These are phyloP conservation scores for Mya arenaria DNA, from an alignment of 1,140 invertebrate species.

Conservation along the genomic window DNA sequence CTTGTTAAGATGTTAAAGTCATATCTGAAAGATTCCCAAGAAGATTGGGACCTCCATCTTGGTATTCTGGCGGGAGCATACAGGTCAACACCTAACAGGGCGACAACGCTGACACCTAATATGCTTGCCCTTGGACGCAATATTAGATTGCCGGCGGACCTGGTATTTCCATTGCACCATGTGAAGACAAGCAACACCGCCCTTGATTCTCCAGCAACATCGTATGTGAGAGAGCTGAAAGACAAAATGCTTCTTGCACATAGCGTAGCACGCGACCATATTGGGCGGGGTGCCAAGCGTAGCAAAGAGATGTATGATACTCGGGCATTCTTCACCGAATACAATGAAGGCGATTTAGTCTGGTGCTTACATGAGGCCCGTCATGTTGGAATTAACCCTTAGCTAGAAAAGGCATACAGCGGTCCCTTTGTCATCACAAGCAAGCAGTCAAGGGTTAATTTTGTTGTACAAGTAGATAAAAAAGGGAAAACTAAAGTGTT, in stretches of 20 bases:
- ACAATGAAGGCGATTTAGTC: not conserved
- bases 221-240: not conserved
- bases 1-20: conserved; percentile 59
- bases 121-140: conserved; percentile 60
- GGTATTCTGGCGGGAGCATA: conserved; percentile 50
- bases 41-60: conserved; percentile 58
- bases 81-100: conserved; percentile 46
- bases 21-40: conserved; percentile 57
- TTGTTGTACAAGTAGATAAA: not conserved
- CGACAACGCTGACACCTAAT: conserved; percentile 56
- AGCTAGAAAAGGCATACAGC: not conserved
- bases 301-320: no score
- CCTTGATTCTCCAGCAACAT: not conserved
- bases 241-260: no score
- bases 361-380: not conserved
- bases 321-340: not conserved
- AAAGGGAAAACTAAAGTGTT: not conserved
- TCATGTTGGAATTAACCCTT: not conserved
- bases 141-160: conserved; percentile 50
- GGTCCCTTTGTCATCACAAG: not conserved
- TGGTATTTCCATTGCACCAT: conserved; percentile 13
- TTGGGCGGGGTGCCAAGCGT: no score
- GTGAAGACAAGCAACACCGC: not conserved
- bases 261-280: no score
- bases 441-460: not conserved